Evolutionary conservation across 64 coral and sea anemone species (phyloP), one percentile per base, ranked within the genome.

Genomic region (Astreopora myriophthalma): DNA sequence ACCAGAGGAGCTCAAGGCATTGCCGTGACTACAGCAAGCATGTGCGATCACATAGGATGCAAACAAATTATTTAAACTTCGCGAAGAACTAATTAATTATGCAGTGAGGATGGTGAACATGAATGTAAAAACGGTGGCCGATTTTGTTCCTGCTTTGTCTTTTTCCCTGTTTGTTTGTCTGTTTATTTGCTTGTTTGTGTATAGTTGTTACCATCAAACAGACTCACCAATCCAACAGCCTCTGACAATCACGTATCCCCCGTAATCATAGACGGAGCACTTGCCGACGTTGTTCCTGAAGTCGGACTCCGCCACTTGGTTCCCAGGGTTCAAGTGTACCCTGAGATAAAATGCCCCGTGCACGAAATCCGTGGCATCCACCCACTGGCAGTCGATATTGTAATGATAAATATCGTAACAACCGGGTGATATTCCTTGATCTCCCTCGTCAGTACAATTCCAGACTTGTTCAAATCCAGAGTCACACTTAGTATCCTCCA

Each of bases 371-470:
- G 82, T 69, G 32, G 76, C n/a, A 17, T 98, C 95, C 22, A 98
- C 66, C 95, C 95, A 98, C 69, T 98, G 95, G 48, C 95, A 98
- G 49, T 98, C 95, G 22, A 98, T 86, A 69, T 90, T 91, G 31
- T 73, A 90, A 33, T 67, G 24, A 71, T 98, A 98, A 49, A 94
- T 82, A 26, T 98, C 95, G 58, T 94, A 90, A 86, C 95, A 98
- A 7, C 94, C 94, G 0, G 92, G 87, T 1, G 95, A 98, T 76
- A 98, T 85, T 17, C 95, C 95, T 34, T 98, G 95, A 28, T 89
- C 80, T 42, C 87, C 87, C 29, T 37, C 32, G 5, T 73, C 88
- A 17, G 81, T 88, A 31, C 95, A 98, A 39, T 94, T 91, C 74
- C 82, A 98, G 27, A 87, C 90, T 57, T 87, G 75, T 7, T 86